Percentiles rank a stretch among this genome's conserved stretches.
These are phyloP conservation scores for Antheraea yamamai DNA, from an alignment of 2,888 invertebrate genomes.

Conservation along the genomic window DNA sequence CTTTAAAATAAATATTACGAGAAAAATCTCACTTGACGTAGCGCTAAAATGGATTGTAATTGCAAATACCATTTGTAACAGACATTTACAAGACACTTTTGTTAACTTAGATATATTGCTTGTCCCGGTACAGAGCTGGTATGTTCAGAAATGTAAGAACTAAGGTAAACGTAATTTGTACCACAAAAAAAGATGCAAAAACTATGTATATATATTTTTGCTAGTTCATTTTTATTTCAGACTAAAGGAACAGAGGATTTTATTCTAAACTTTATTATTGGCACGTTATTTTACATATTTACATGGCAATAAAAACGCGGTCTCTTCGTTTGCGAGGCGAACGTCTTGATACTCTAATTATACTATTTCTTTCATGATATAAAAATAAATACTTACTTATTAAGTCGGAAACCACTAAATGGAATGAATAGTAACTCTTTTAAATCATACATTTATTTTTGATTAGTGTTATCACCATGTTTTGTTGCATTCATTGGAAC, in stretches of 20 bases:
- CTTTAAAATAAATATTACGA: background rate
- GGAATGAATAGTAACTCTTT: too few relatives aligned
- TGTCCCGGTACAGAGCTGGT: background rate
- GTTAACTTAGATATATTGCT: background rate
- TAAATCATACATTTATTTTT: too few relatives aligned
- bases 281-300: background rate
- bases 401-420: too few relatives aligned
- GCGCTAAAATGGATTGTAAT: background rate
- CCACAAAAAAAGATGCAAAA: background rate
- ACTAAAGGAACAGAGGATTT: background rate
- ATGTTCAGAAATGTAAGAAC: background rate
- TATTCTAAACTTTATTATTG: background rate
- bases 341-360: too few relatives aligned
- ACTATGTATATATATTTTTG: background rate
- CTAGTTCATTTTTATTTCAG: background rate
- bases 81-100: background rate
- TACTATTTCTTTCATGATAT: too few relatives aligned
- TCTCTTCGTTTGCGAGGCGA: background rate
- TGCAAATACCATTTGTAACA: background rate
- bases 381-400: too few relatives aligned
- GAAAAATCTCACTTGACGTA: conserved; percentile 1
- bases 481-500: too few relatives aligned
- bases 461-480: too few relatives aligned
- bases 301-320: background rate
- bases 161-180: background rate